Base-by-base conservation (phyloP, 64 coral and sea anemone genomes). In the Actinia equina region DNA sequence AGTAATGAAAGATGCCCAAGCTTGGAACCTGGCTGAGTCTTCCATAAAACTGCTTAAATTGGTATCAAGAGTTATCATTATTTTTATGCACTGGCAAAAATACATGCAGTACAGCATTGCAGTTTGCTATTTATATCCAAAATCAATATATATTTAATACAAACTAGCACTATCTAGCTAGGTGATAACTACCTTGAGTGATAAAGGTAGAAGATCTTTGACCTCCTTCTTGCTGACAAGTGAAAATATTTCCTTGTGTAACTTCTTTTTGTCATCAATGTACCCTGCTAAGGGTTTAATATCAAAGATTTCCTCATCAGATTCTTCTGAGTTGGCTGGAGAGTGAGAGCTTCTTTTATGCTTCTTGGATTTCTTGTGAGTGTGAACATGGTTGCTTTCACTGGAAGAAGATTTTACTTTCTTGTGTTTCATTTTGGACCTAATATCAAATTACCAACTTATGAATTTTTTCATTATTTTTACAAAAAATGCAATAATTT, bases 221-320 rank as follows among this genome's bases (percentile, higher is more conserved):
- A 96, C 79, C 79, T 96, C 94, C n/a, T 93, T 96, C 59, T 96
- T 96, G 83, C 84, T 54, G 26, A 96, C 70, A 53, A 96, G 84
- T 22, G 78, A 88, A 81, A 96, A 96, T 46, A 96, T 87, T 26
- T 96, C 90, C 19, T 19, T 53, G 37, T 96, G 88, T 44, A 96
- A 88, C 79, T 90, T 85, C 19, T 87, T 65, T 85, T 59, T 86
- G 61, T 96, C 51, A 59, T 96, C 84, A 4, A 96, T 77, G 44
- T 90, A 96, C 41, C 86, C 89, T 52, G 91, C 85, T 11, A 96
- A 60, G 7, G 85, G 88, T 80, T 90, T 92, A 43, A 96, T 93
- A 77, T 88, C 80, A 62, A 60, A 5, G 42, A 88, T 55, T 84
- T 84, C 80, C 18, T 69, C 46, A 56, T 59, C 79, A 56, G 78